Evolutionary conservation across 2,888 invertebrate genomes (phyloP).

Genomic region (Eledona agricola): DNA sequence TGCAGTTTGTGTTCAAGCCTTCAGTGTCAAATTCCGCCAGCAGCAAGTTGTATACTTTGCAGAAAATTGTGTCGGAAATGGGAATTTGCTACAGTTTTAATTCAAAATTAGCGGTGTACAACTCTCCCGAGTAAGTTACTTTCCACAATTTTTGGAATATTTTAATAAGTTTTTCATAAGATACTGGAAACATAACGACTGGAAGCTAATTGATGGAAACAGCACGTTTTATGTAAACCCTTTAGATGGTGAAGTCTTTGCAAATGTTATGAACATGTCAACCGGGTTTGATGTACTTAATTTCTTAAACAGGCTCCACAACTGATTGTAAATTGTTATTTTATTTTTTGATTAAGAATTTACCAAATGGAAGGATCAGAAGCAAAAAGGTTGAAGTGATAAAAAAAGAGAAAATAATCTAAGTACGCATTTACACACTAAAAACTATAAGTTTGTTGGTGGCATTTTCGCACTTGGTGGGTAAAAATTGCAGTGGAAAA

Average conservation of each 20-base stretch:
- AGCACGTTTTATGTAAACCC: constrained; percentile 71
- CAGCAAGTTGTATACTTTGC: constrained; percentile 56
- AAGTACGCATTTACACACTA: too few relatives aligned
- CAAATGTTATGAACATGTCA: constrained; percentile 75
- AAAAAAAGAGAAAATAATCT: too few relatives aligned
- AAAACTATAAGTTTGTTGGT: too few relatives aligned
- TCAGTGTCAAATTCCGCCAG: constrained; percentile 57
- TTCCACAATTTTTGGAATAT: background rate
- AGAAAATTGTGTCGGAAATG: constrained; percentile 73
- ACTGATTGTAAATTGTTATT: constrained; percentile 2
- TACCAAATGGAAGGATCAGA: too few relatives aligned
- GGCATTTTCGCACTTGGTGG: too few relatives aligned
- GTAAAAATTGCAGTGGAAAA: too few relatives aligned
- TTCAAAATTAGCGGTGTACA: constrained; percentile 70
- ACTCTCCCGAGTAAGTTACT: constrained; percentile 65
- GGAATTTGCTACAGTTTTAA: constrained; percentile 76
- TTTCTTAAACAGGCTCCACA: too few relatives aligned
- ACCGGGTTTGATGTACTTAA: constrained; percentile 70
- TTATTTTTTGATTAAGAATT: background rate
- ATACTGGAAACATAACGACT: constrained; percentile 68
- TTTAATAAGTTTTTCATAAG: constrained; percentile 53
- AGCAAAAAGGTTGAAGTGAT: too few relatives aligned
- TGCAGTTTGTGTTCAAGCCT: constrained; percentile 66
- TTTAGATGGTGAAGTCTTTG: constrained; percentile 78
- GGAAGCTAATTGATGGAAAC: constrained; percentile 64